Evolutionary conservation across 2,113 vertebrate species (phyloP).

Genomic region (Cottus gobio): DNA sequence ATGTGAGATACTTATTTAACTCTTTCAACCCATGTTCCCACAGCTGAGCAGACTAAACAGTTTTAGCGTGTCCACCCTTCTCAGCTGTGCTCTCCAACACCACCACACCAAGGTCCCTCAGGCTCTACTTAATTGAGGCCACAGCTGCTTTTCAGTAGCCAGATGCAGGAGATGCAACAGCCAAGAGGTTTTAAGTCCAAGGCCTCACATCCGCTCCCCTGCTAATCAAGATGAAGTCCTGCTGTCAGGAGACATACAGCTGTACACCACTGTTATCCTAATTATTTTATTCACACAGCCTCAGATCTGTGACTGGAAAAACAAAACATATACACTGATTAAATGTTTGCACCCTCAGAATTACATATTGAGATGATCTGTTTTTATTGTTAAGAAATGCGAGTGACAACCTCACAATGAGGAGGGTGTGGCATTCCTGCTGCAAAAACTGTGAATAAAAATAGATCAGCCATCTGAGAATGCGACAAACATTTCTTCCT

Average conservation of each 20-base stretch:
- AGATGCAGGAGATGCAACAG: slow-evolving; percentile 21
- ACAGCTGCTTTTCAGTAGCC: slow-evolving; percentile 34
- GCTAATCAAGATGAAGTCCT: slow-evolving; percentile 9
- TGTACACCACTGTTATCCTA: neutral
- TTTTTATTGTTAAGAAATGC: neutral
- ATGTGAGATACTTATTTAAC: neutral
- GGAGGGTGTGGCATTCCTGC: neutral
- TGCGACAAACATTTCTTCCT: neutral
- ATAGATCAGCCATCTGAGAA: slow-evolving; percentile 36
- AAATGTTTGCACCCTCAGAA: neutral
- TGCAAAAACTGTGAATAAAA: slow-evolving; percentile 27
- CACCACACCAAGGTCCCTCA: neutral
- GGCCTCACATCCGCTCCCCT: slow-evolving; percentile 24
- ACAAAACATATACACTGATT: neutral
- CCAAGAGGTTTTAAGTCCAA: slow-evolving; percentile 17
- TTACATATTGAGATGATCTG: slow-evolving; percentile 2
- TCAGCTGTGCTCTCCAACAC: neutral
- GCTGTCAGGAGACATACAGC: slow-evolving; percentile 7
- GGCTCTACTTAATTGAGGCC: neutral
- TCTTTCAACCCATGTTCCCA: neutral
- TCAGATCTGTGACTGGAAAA: neutral
- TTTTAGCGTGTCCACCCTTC: neutral
- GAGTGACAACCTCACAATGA: neutral
- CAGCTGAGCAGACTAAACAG: slow-evolving; percentile 5
- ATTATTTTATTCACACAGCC: neutral